Evolutionary conservation across 2,113 vertebrate genomes (phyloP).

Genomic region (Callipepla squamata): DNA sequence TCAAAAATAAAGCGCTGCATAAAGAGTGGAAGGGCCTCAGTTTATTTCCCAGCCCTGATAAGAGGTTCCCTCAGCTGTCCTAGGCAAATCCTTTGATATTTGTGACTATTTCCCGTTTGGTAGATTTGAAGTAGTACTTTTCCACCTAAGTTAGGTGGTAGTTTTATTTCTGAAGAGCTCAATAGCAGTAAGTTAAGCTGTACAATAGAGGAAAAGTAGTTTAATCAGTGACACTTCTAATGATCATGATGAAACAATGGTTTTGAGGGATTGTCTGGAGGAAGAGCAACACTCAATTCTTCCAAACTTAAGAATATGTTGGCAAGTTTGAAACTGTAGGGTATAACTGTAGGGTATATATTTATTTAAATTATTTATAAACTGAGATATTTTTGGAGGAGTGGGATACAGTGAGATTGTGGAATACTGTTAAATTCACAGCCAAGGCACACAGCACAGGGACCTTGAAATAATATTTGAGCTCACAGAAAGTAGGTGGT

Average conservation of each 20-base stretch:
- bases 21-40: constrained; percentile 10
- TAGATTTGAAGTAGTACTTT: neutral
- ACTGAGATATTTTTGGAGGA: neutral
- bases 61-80: neutral
- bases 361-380: neutral
- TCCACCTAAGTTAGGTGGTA: neutral
- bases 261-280: neutral
- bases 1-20: neutral
- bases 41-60: constrained; percentile 29
- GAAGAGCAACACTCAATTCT: neutral
- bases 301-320: neutral
- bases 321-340: neutral
- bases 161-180: constrained; percentile 3
- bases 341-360: neutral
- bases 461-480: neutral
- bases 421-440: neutral
- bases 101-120: neutral
- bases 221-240: neutral
- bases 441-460: neutral
- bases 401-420: neutral
- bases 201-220: neutral
- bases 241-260: neutral
- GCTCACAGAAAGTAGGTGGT: neutral
- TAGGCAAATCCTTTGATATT: neutral
- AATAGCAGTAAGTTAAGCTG: neutral